Conservation (phyloP, 2,113 vertebrate species). For the Chrysochloris asiatica region DNA sequence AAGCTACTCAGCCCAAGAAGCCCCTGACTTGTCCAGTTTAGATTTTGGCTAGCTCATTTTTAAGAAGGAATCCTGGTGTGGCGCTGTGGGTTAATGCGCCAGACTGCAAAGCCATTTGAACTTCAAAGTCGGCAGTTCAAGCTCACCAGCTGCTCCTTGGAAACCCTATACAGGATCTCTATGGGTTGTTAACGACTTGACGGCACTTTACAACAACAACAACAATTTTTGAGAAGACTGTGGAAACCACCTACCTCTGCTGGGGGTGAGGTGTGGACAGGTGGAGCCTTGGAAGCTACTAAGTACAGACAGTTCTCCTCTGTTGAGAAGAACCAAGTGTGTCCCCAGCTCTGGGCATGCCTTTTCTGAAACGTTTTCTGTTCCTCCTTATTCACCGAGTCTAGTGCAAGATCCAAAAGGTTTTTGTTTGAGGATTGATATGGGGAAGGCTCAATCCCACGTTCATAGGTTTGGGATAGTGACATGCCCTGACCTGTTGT, state of each 20-base stretch:
- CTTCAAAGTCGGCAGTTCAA: too few relatives aligned
- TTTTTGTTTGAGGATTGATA: neutral
- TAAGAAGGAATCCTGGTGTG: too few relatives aligned
- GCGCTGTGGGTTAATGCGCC: too few relatives aligned
- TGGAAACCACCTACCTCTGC: neutral
- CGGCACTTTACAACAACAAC: too few relatives aligned
- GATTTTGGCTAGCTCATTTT: conserved; percentile 3
- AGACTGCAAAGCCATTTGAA: too few relatives aligned
- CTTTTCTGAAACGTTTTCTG: neutral
- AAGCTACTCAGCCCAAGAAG: neutral
- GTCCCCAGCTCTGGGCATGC: neutral
- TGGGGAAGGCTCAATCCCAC: neutral
- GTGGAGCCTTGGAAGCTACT: neutral
- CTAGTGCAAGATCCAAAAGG: neutral
- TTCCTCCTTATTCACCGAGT: neutral
- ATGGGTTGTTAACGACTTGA: too few relatives aligned
- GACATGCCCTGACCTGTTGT: neutral
- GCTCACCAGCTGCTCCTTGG: too few relatives aligned
- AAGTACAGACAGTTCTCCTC: neutral
- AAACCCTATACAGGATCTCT: too few relatives aligned
- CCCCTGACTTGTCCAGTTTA: neutral
- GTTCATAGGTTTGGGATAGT: neutral
- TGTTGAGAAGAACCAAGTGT: too few relatives aligned
- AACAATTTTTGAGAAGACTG: neutral
- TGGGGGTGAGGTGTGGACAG: neutral